These are phyloP conservation scores for Rhinella marina DNA, from an alignment of 2,797 vertebrate genomes.

Conservation along the genomic window DNA sequence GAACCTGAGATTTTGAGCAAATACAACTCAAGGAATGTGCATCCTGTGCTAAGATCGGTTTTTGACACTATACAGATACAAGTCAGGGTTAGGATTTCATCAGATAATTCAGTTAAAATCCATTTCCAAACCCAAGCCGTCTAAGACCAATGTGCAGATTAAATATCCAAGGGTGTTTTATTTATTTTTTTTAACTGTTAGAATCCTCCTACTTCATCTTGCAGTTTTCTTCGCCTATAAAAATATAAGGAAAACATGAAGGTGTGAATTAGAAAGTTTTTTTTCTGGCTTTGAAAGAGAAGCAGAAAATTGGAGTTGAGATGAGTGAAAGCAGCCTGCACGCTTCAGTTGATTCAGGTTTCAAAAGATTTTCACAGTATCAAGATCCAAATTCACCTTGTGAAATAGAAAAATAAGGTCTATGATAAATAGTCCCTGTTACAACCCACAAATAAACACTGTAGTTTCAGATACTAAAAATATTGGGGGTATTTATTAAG, in stretches of 20 bases:
- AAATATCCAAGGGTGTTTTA: neutral
- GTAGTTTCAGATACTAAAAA: neutral
- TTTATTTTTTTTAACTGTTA: neutral
- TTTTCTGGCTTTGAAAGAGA: neutral
- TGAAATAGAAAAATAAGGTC: constrained; percentile 13
- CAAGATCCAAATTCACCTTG: constrained; percentile 12
- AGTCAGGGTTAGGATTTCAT: no score
- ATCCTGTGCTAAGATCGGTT: no score
- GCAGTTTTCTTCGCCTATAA: neutral
- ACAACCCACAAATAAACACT: neutral
- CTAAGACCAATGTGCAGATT: neutral
- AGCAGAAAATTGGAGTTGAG: constrained; percentile 16
- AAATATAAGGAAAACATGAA: neutral
- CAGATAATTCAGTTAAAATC: no score
- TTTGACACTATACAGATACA: no score
- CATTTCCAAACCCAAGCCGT: neutral
- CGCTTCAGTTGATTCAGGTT: neutral
- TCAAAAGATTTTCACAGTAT: constrained; percentile 10
- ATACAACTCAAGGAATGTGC: no score
- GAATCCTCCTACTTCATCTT: neutral
- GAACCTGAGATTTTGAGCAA: no score
- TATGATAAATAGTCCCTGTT: constrained; percentile 4
- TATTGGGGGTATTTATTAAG: neutral
- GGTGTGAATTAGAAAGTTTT: constrained; percentile 18
- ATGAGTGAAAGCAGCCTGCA: constrained; percentile 5